Evolutionary conservation across 1,140 invertebrate genomes (phyloP).

Genomic region (Cotesia chilonis): DNA sequence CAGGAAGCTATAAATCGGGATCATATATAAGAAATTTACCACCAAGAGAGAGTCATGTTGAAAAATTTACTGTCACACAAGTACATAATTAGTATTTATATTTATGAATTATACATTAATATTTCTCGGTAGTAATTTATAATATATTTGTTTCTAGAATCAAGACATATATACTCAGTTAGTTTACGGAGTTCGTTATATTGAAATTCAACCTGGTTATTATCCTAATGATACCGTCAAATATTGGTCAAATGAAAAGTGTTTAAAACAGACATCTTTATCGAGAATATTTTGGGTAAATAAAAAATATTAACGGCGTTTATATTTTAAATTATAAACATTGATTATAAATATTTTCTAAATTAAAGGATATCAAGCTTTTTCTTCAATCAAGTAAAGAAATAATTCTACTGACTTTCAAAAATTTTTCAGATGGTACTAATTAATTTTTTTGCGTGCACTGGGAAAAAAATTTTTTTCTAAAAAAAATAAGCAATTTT

Average conservation of each 20-base stretch:
- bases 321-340: no score
- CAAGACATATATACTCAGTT: conserved; percentile 2
- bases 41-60: background rate
- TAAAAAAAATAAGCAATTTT: no score
- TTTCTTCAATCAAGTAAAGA: background rate
- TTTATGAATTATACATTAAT: background rate
- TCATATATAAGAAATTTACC: background rate
- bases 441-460: background rate
- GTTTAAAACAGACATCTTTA: background rate
- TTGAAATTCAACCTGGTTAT: background rate
- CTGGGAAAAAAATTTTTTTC: no score
- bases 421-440: background rate
- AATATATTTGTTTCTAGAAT: background rate
- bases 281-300: background rate
- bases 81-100: background rate
- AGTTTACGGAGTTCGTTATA: background rate
- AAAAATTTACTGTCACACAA: background rate
- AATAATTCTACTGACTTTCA: background rate
- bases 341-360: no score
- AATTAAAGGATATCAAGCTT: background rate
- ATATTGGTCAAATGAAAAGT: background rate
- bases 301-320: background rate
- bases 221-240: background rate
- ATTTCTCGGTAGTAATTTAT: no score
- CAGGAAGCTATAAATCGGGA: background rate